Evolutionary conservation across 2,888 invertebrate species (phyloP), one percentile per base, ranked within the genome.

Genomic region (Volucella inflata): DNA sequence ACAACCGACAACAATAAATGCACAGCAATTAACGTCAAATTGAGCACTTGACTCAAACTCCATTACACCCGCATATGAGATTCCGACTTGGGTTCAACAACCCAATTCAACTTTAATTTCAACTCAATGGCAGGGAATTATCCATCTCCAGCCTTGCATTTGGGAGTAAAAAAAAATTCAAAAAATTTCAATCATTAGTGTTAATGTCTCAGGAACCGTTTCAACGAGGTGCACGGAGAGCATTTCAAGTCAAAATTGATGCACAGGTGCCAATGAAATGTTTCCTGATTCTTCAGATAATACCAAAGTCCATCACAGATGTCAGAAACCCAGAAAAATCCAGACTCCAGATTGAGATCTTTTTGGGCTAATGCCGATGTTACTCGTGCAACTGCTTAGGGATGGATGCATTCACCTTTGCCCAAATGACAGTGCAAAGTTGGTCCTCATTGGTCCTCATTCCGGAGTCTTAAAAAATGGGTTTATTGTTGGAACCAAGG

Each of bases 21-120:
- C 79, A 30, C 30, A 79, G 44, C 79, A 79, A 79, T 79, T 79
- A 84, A 76, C 55, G 75, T 79, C 84, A 79, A 71, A 71, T 67
- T 79, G 46, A 84, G 79, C 79, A 74, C 62, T 64, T 75, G 75
- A 50, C 46, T 36, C 60, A 42, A 36, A 50, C 48, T 55, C 30
- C 17, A 67, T 42, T 51, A 46, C 57, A 42, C 83, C 83, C 74
- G 83, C 72, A 78, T 70, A 16, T 1, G 21, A 10, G 16, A 12
- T 3, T n/a, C 11, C 8, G 9, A n/a, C 10, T 48, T 14, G n/a
- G 14, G 85, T 77, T 81, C 84, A 72, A 77, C 42, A 81, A 77
- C 42, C 85, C 57, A 42, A 71, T 64, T 72, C 10, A 12, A 16
- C 46, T 50, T 46, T 55, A 75, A 75, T 75, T 64, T 64, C 51